A percentile compares a stretch with the other conserved stretches of the same genome.
Evolutionary conservation across 2,113 vertebrate species (phyloP).

Genomic region (Amazona guildingii): DNA sequence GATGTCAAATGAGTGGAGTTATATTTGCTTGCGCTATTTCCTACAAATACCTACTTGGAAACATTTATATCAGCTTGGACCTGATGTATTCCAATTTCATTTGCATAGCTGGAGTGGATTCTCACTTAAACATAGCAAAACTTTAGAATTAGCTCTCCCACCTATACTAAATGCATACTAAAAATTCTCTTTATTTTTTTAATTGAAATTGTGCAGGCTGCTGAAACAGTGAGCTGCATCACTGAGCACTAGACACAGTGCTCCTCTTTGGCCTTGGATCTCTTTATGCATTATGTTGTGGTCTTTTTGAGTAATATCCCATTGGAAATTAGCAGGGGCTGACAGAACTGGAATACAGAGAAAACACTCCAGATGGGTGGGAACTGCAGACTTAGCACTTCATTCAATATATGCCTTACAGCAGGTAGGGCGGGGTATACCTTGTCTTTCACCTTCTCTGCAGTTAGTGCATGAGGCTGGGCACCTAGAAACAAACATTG

Average conservation of each 20-base stretch:
- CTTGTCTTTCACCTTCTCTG: neutral
- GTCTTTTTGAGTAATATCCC: neutral
- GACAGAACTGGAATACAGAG: neutral
- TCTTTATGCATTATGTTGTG: neutral
- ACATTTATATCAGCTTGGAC: neutral
- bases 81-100: neutral
- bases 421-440: neutral
- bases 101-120: neutral
- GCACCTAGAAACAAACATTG: neutral
- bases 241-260: neutral
- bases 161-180: neutral
- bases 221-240: neutral
- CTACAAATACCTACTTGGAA: neutral
- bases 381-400: neutral
- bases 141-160: neutral
- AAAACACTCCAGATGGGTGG: rapidly evolving
- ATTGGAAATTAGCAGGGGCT: neutral
- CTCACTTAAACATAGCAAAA: neutral
- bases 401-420: neutral
- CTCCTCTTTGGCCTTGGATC: neutral
- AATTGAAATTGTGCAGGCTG: neutral
- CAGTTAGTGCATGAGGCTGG: rapidly evolving
- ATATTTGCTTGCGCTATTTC: neutral
- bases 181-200: neutral
- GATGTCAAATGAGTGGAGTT: neutral